phyloP scores from a whole-genome alignment of 2,888 invertebrate genomes.

The Litoditis marina region DNA sequence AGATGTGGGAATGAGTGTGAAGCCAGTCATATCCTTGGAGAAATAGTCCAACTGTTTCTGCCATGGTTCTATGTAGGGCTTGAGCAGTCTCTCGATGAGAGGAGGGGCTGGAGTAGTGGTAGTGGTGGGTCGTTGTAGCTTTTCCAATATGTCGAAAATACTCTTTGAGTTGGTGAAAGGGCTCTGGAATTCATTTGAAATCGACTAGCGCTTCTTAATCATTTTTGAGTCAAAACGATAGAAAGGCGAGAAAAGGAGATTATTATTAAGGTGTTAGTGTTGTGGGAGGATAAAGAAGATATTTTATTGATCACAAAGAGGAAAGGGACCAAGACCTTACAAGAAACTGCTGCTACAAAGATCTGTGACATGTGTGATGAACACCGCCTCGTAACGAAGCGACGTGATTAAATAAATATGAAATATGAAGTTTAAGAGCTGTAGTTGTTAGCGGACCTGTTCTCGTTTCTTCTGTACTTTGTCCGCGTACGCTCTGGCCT shows the following conservation, averaged over 20 bases:
- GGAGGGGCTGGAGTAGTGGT: slow-evolving; percentile 46
- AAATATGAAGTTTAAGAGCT: background rate
- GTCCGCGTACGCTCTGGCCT: slow-evolving; percentile 37
- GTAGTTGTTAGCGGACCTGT: too few species aligned
- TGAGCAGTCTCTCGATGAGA: slow-evolving; percentile 42
- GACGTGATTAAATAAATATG: too few species aligned
- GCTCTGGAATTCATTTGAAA: slow-evolving; percentile 9
- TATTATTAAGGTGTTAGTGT: too few species aligned
- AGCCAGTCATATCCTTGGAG: slow-evolving; percentile 32
- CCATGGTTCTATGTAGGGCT: slow-evolving; percentile 49
- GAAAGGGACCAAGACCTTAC: too few species aligned
- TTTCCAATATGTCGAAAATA: slow-evolving; percentile 37
- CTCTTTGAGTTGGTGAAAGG: slow-evolving; percentile 35
- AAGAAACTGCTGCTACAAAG: too few species aligned
- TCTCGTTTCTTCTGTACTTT: slow-evolving; percentile 26
- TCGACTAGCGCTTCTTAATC: slow-evolving; percentile 12
- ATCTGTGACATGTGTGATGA: too few species aligned
- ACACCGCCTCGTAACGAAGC: too few species aligned
- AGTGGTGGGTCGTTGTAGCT: slow-evolving; percentile 36
- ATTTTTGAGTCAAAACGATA: too few species aligned
- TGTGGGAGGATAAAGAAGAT: too few species aligned
- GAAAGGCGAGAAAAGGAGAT: too few species aligned
- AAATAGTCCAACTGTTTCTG: slow-evolving; percentile 41
- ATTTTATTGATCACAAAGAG: background rate
- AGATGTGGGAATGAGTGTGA: slow-evolving; percentile 34